Base-by-base conservation (phyloP, 53 echinoderm and acorn worm genomes). In the Hippasteria phrygiana region DNA sequence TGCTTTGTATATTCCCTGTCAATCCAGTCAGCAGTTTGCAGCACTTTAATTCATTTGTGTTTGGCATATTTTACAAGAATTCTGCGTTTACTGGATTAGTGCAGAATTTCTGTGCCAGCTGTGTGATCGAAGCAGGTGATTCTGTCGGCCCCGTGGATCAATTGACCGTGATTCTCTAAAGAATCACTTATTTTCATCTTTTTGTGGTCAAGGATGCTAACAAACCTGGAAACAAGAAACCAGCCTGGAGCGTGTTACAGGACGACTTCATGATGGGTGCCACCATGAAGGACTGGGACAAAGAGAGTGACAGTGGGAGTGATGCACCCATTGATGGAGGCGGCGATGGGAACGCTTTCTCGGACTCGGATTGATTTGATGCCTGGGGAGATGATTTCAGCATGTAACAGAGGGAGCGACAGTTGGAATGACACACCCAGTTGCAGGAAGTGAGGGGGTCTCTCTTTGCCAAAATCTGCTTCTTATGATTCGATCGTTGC, bases 211-310 rank as follows among this genome's bases (percentile, higher is more conserved):
- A 90, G 90, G 74, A 13, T 22, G 56, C 18, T 29, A 62, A 88
- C 88, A 88, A 93, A 47, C 9, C 88, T 22, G 88, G 48, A 47
- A 46, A 20, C 14, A 88, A 94, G 31, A 90, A 94, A 64, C 94
- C 99, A 63, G 87, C 94, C 16, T 99, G 99, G 99, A 93, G 92
- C 67, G 95, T 99, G 28, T 73, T 99, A 13, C 73, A 93, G 54
- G 99, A 99, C 47, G 93, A 99, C 77, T 99, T 96, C 78, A 99
- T 99, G 99, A 96, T 99, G 91, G 99, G 96, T 7, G 99, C 96
- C 37, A 93, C 72, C 43, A 96, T 99, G 99, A 99, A 99, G 69
- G 99, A 99, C 88, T 99, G 99, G 99, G 99, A 99, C 77, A 94
- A 96, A 53, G 80, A 89, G 28, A 88, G 40, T 53, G 89, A 87